Base-by-base conservation (phyloP, 2,888 invertebrate genomes). In the Thymelicus sylvestris region DNA sequence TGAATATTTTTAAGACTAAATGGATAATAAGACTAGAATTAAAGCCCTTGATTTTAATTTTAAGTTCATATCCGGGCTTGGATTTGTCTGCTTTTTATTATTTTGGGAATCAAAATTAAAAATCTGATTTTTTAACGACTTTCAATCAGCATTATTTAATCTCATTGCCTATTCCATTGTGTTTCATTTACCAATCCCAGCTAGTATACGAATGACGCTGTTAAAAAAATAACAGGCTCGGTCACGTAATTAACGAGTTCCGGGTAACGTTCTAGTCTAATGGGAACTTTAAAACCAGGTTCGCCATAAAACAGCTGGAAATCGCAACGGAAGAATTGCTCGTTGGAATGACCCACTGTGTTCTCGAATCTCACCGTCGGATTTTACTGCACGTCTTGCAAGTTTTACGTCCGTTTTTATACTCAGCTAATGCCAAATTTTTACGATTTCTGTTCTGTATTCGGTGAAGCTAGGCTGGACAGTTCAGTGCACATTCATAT, bases 391-490 rank as follows among this genome's bases (percentile, higher is more conserved):
- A 76, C 76, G 77, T 81, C 81, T 77, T 80, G 79, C 79, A 79
- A 82, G 79, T 82, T 85, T 87, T 84, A 87, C 78, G 80, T 74
- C 77, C 76, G 78, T 82, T 85, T 87, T 88, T 86, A 85, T 44
- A 64, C 79, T 78, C 72, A 63, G 71, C 67, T 50, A 73, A 73
- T 74, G 74, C 66, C 73, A 66, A 76, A 75, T 71, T 74, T 76
- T 78, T 70, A 70, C 65, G 57, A 69, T 64, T 57, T 19, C 39
- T 50, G 12, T 31, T 67, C 19, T 39, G 19, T 44, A 50, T 8
- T 48, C 50, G 19, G 57, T 48, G 59, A 66, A 48, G 64, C 71
- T 71, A 64, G 64, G n/a, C 44, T 44, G 44, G 44, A 12, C 44
- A 44, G 2, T 2, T 8, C 44, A 3, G 44, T 31, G 31, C 31